Conservation (phyloP, 2,888 invertebrate genomes). For the Tenthredo scrophulariae region DNA sequence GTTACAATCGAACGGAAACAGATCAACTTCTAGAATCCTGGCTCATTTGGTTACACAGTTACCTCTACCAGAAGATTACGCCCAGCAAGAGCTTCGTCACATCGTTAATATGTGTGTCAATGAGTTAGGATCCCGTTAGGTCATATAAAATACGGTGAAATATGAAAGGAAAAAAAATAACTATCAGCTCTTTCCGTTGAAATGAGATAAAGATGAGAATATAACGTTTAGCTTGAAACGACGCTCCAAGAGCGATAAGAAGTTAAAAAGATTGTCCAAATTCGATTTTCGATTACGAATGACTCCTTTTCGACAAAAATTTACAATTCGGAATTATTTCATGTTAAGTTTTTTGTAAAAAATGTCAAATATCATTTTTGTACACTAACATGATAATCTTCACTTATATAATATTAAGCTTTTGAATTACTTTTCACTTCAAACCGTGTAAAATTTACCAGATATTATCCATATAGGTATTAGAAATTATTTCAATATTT, state of each 20-base stretch:
- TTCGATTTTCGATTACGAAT: background rate
- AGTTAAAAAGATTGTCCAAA: background rate
- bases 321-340: constrained; percentile 19
- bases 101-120: constrained; percentile 71
- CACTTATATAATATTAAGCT: background rate
- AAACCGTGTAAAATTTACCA: background rate
- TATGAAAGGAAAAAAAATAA: background rate
- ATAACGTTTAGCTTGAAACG: constrained; percentile 21
- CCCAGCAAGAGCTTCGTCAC: constrained; percentile 79
- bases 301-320: background rate
- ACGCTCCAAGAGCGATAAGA: background rate
- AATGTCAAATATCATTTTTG: constrained; percentile 13
- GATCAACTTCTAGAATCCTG: constrained; percentile 71
- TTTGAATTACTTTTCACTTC: background rate
- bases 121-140: constrained; percentile 54
- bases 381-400: background rate
- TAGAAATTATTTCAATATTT: background rate
- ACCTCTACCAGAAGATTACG: constrained; percentile 82
- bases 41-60: constrained; percentile 79
- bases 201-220: background rate
- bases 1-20: constrained; percentile 71
- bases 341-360: constrained; percentile 31
- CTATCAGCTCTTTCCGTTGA: background rate
- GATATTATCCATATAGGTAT: background rate
- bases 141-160: constrained; percentile 9